Conservation (phyloP, 2,797 vertebrate species). For the Epinephelus awoara region DNA sequence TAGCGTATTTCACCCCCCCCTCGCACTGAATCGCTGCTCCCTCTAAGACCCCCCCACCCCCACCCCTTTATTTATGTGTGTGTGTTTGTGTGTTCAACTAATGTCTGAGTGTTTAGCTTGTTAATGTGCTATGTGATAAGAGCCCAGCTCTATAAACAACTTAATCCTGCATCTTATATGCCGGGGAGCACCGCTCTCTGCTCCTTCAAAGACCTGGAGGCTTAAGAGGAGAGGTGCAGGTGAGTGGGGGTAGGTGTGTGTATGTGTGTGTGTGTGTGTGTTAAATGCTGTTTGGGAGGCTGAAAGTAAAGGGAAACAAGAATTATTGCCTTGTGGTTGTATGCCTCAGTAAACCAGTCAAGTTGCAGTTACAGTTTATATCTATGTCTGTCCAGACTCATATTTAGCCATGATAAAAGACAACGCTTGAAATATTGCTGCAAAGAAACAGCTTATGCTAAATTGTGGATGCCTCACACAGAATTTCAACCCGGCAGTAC, state of each 20-base stretch:
- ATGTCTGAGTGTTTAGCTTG: constrained; percentile 59
- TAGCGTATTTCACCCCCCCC: constrained; percentile 31
- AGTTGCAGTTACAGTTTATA: too few relatives aligned
- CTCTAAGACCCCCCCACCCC: neutral
- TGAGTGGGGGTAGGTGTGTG: constrained; percentile 19
- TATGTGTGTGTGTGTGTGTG: neutral
- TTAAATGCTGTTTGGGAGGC: too few relatives aligned
- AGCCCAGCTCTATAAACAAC: constrained; percentile 66
- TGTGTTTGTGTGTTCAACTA: constrained; percentile 46
- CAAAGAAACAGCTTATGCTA: too few relatives aligned
- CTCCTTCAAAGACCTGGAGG: constrained; percentile 53
- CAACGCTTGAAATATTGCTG: too few relatives aligned
- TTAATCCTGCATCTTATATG: constrained; percentile 67
- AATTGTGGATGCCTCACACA: too few relatives aligned
- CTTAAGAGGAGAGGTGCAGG: constrained; percentile 56
- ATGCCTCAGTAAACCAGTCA: too few relatives aligned
- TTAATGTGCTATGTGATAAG: constrained; percentile 65
- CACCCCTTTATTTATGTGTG: neutral
- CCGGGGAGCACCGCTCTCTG: constrained; percentile 31
- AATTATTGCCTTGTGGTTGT: too few relatives aligned
- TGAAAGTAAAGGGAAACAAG: neutral
- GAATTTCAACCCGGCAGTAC: too few relatives aligned
- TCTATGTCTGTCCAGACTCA: too few relatives aligned
- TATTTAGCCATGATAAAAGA: too few relatives aligned
- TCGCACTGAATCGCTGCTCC: constrained; percentile 1